Conservation (phyloP, 2,113 vertebrate species). For the Cromileptes altivelis region DNA sequence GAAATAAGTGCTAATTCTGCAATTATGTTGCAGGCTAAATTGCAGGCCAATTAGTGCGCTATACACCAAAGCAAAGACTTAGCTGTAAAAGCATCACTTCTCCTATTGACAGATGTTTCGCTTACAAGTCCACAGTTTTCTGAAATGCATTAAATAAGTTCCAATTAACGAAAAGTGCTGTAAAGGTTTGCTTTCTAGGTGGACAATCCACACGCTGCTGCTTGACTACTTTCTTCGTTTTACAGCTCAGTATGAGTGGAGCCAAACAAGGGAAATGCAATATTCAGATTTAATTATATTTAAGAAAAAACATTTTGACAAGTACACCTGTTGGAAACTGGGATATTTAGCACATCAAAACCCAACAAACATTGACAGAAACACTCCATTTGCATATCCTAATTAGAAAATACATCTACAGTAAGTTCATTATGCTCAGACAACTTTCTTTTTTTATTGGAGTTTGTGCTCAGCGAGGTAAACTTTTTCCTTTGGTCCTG, state of each 20-base stretch:
- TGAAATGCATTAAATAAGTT: conserved; percentile 20
- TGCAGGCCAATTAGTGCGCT: conserved; percentile 40
- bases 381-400: conserved; percentile 41
- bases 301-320: conserved; percentile 15
- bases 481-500: background rate
- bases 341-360: conserved; percentile 29
- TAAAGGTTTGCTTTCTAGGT: background rate
- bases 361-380: conserved; percentile 17
- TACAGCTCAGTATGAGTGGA: background rate
- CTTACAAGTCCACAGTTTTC: background rate
- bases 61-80: conserved; percentile 1
- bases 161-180: background rate
- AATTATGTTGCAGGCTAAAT: conserved; percentile 21
- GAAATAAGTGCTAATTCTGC: conserved; percentile 34
- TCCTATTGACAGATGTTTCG: conserved; percentile 37
- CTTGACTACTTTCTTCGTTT: conserved; percentile 19
- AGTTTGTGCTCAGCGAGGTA: background rate
- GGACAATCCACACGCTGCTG: background rate
- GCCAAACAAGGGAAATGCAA: background rate
- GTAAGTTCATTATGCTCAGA: conserved; percentile 23
- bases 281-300: conserved; percentile 13
- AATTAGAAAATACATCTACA: conserved; percentile 53
- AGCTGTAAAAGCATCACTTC: conserved; percentile 4
- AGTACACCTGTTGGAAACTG: conserved; percentile 26
- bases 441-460: background rate